Percentiles rank a stretch among this genome's conserved stretches.
Conservation (phyloP, 30 jellyfish, hydroid and myxozoan species). For the Hydractinia symbiolongicarpus region DNA sequence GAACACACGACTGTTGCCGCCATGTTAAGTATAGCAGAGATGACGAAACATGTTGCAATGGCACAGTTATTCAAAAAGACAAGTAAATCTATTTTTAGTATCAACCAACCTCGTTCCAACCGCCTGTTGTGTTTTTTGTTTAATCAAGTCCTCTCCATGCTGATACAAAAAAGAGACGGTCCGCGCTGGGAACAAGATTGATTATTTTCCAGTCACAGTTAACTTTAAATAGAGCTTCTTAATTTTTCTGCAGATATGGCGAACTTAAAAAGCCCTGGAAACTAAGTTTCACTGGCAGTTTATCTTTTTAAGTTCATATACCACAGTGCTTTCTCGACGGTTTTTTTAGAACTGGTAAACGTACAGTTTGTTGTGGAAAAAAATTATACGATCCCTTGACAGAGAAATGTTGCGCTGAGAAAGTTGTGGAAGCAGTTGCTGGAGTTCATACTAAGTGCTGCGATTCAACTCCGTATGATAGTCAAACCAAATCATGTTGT, state of each 20-base stretch:
- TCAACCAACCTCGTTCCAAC: not conserved
- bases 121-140: not conserved
- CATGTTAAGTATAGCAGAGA: constrained; percentile 32
- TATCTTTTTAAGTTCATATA: too few species aligned
- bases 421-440: constrained; percentile 37
- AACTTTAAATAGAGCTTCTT: too few species aligned
- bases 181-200: too few species aligned
- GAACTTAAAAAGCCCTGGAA: too few species aligned
- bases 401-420: constrained; percentile 60
- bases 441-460: constrained; percentile 46
- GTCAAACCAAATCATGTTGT: constrained; percentile 50
- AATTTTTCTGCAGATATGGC: too few species aligned
- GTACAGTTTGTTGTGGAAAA: constrained; percentile 49
- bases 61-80: constrained; percentile 32
- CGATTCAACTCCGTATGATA: constrained; percentile 34
- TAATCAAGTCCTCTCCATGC: not conserved
- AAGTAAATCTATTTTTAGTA: constrained; percentile 1
- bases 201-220: too few species aligned
- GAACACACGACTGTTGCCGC: constrained; percentile 66
- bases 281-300: too few species aligned
- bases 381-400: constrained; percentile 20
- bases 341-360: not conserved
- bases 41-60: constrained; percentile 55
- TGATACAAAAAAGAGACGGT: too few species aligned
- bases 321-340: too few species aligned